Percentiles rank a stretch among this genome's conserved stretches.
Conservation (phyloP, 2,797 vertebrate species). For the Malurus leucopterus region DNA sequence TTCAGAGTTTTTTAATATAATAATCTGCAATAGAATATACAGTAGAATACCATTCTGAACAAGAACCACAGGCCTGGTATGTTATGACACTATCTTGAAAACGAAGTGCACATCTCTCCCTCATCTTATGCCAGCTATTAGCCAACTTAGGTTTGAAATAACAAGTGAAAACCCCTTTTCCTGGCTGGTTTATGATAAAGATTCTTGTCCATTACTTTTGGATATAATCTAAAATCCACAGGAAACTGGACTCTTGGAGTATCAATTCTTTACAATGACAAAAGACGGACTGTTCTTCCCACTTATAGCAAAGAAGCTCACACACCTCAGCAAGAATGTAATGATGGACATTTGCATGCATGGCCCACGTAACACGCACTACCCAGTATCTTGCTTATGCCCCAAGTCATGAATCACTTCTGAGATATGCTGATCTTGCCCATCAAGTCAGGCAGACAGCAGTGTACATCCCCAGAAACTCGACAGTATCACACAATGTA, state of each 20-base stretch:
- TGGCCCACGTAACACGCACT: background rate
- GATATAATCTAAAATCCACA: background rate
- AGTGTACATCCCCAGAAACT: background rate
- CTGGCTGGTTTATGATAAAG: background rate
- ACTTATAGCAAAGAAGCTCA: background rate
- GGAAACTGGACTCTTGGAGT: background rate
- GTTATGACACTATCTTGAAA: background rate
- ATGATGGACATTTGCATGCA: background rate
- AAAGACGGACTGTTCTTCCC: background rate
- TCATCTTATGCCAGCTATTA: background rate
- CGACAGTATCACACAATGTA: rapidly evolving
- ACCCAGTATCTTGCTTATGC: rapidly evolving
- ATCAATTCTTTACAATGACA: background rate
- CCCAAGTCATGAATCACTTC: background rate
- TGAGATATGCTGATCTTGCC: background rate
- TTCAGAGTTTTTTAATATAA: background rate
- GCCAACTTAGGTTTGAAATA: background rate
- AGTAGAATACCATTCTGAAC: background rate
- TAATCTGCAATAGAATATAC: background rate
- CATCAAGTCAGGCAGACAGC: background rate
- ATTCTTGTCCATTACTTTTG: background rate
- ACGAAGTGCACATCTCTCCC: background rate
- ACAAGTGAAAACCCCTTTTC: background rate
- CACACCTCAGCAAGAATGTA: background rate
- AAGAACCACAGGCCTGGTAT: background rate